These are phyloP conservation scores for Pyrochroa serraticornis DNA, from an alignment of 2,888 invertebrate genomes.

Conservation along the genomic window DNA sequence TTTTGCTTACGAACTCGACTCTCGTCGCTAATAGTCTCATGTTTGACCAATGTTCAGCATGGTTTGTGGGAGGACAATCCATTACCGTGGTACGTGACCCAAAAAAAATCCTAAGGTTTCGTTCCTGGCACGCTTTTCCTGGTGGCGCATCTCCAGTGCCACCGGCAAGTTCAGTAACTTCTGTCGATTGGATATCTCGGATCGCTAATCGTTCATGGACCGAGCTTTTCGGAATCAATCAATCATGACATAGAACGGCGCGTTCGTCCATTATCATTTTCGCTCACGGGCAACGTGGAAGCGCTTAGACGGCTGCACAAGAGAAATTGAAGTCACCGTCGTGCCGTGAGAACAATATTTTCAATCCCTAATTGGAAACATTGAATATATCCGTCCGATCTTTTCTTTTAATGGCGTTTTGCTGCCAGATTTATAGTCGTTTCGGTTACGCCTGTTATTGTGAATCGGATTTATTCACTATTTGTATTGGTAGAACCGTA, in stretches of 20 bases:
- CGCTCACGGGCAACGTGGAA: slow-evolving; percentile 20
- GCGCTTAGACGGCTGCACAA: slow-evolving; percentile 10
- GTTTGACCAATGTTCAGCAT: too few relatives aligned
- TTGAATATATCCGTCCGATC: slow-evolving; percentile 21
- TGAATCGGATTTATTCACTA: slow-evolving; percentile 1
- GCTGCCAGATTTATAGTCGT: slow-evolving; percentile 11
- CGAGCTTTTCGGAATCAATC: slow-evolving; percentile 21
- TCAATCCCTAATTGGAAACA: slow-evolving; percentile 18
- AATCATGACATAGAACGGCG: slow-evolving; percentile 15
- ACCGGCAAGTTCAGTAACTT: neutral
- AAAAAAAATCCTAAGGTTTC: too few relatives aligned
- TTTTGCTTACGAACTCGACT: too few relatives aligned
- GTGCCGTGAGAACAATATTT: slow-evolving; percentile 29
- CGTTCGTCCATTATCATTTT: slow-evolving; percentile 10
- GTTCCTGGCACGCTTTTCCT: too few relatives aligned
- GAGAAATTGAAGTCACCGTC: slow-evolving; percentile 25
- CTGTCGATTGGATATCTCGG: neutral
- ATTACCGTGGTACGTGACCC: too few relatives aligned
- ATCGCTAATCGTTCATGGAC: slow-evolving; percentile 6
- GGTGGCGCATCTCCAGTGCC: too few relatives aligned
- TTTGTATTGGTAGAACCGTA: neutral
- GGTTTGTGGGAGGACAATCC: too few relatives aligned
- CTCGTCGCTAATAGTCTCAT: too few relatives aligned
- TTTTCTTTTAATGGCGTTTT: slow-evolving; percentile 21
- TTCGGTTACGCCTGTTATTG: slow-evolving; percentile 4